These are phyloP conservation scores for Drosophila acutilabella DNA, from an alignment of 2,888 invertebrate species.

Conservation along the genomic window DNA sequence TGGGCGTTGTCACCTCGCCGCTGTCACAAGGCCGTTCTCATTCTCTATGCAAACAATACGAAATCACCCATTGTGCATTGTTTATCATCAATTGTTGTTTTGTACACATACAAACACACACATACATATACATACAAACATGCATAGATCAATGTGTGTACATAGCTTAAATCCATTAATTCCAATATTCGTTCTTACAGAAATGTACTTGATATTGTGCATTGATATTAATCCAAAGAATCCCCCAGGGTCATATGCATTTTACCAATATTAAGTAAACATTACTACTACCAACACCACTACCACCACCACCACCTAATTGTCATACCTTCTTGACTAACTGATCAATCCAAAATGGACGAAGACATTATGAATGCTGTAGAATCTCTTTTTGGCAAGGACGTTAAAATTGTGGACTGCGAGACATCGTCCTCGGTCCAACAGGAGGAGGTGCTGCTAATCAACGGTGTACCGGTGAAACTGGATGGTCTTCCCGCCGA, in stretches of 20 bases:
- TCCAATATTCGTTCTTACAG: conserved; percentile 55
- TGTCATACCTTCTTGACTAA: conserved; percentile 53
- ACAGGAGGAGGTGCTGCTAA: conserved; percentile 89
- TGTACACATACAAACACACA: background rate
- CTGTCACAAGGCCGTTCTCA: conserved; percentile 50
- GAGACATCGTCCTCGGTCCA: conserved; percentile 90
- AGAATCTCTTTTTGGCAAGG: conserved; percentile 90
- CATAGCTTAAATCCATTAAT: conserved; percentile 26
- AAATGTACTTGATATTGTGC: conserved; percentile 70
- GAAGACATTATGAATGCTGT: conserved; percentile 91
- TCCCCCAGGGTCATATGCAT: conserved; percentile 72
- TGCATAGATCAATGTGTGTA: conserved; percentile 4
- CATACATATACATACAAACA: background rate
- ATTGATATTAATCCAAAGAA: conserved; percentile 78
- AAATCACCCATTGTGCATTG: conserved; percentile 31
- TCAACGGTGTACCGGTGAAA: conserved; percentile 89
- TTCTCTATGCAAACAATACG: conserved; percentile 29
- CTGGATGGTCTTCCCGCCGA: conserved; percentile 89
- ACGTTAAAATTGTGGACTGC: conserved; percentile 90
- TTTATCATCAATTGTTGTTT: conserved; percentile 16
- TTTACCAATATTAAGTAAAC: conserved; percentile 57
- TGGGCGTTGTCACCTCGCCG: conserved; percentile 63
- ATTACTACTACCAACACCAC: conserved; percentile 79
- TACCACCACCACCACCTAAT: conserved; percentile 42
- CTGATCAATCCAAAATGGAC: conserved; percentile 85